Evolutionary conservation across 2,888 invertebrate genomes (phyloP).

Genomic region (Tetragonula carbonaria): DNA sequence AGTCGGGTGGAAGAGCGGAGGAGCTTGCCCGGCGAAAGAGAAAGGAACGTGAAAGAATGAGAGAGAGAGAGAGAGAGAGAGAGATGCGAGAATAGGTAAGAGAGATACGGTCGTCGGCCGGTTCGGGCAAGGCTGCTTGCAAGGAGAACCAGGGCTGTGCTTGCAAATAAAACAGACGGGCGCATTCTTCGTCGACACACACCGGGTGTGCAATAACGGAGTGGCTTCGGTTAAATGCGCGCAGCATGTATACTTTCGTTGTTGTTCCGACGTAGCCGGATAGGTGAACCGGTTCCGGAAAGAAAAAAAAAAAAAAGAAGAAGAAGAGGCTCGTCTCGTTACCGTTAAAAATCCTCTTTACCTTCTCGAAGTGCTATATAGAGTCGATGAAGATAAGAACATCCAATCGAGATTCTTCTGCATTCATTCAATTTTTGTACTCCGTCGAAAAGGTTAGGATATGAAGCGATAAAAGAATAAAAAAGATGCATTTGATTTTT

Average conservation of each 20-base stretch:
- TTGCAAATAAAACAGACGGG: slow-evolving; percentile 68
- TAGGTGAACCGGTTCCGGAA: slow-evolving; percentile 50
- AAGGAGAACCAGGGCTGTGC: slow-evolving; percentile 76
- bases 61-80: slow-evolving; percentile 17
- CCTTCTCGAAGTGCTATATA: not conserved
- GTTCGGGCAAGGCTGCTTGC: slow-evolving; percentile 77
- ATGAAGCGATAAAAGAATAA: too few species aligned
- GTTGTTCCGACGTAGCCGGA: slow-evolving; percentile 31
- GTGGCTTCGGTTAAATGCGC: slow-evolving; percentile 55
- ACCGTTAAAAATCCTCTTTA: slow-evolving; percentile 44
- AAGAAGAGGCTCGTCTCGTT: slow-evolving; percentile 27
- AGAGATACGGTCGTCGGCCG: slow-evolving; percentile 76
- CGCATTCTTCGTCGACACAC: slow-evolving; percentile 56
- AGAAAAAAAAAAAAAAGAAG: not conserved
- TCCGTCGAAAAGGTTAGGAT: too few species aligned
- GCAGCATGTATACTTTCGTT: slow-evolving; percentile 29
- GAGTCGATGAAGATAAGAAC: too few species aligned
- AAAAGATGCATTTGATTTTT: too few species aligned
- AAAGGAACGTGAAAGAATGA: slow-evolving; percentile 65
- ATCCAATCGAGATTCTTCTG: too few species aligned
- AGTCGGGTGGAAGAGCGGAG: slow-evolving; percentile 61
- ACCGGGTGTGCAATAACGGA: slow-evolving; percentile 63
- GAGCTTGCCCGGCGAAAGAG: slow-evolving; percentile 70
- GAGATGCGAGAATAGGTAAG: slow-evolving; percentile 58
- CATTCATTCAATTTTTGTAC: too few species aligned